Evolutionary conservation across 1,140 invertebrate genomes (phyloP), one percentile per base, ranked within the genome.

Genomic region (Colletes gigas): DNA sequence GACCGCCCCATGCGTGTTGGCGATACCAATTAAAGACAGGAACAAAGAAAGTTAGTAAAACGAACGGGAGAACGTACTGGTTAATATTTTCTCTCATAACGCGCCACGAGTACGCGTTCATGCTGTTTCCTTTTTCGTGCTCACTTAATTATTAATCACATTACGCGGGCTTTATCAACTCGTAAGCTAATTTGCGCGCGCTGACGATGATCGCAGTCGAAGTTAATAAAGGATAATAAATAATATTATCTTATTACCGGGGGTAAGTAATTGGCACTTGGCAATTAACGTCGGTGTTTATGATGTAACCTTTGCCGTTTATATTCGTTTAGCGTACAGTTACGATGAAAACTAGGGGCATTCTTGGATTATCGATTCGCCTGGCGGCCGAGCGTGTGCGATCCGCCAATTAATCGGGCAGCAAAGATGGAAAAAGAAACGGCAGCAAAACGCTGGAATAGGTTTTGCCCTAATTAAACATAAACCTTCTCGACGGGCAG

Each of bases 391-490:
- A 12, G 50, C n/a, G 59, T 39, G 17, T 10, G 19, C 17, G 8
- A 21, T 57, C 12, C 41, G 17, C 73, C 52, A 76, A 76, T 68
- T 68, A 59, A 47, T 75, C 44, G n/a, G 15, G 66, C 17, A 6
- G 21, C 39, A 47, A 19, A 55, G n/a, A 50, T 9, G 30, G 4
- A 72, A 47, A 60, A 15, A 44, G n/a, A 68, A 63, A 67, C 6
- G n/a, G 15, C 30, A 59, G 21, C 39, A 15, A 52, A n/a, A 39
- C 1, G 19, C 5, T n/a, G 75, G 15, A 67, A 67, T 52, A 54
- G 71, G 54, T 80, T 75, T 80, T 74, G 21, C 30, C 7, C 54
- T 80, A 68, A 80, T 80, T 74, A 75, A 75, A 75, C 63, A 41
- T 63, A 63, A 72, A 78, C 44, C 68, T 71, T 72, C 44, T n/a